phyloP scores from a whole-genome alignment of 2,797 vertebrate species.

The Mallotus villosus region DNA sequence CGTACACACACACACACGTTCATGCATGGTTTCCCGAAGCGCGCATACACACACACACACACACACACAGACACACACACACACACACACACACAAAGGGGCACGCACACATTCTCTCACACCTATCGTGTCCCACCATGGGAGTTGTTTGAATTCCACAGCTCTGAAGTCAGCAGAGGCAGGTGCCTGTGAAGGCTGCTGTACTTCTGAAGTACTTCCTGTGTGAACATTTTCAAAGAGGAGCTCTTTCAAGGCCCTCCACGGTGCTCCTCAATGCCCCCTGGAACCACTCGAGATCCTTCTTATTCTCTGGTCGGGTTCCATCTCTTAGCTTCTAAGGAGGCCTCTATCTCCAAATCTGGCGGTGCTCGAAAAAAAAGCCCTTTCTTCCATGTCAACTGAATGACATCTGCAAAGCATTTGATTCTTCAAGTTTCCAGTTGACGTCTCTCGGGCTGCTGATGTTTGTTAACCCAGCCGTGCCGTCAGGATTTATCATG shows the following conservation, averaged over 20 bases:
- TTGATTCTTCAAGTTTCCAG: too few relatives aligned
- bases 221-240: constrained; percentile 57
- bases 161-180: constrained; percentile 47
- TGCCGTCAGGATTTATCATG: background rate
- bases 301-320: background rate
- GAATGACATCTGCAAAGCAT: too few relatives aligned
- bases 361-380: background rate
- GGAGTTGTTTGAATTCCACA: background rate
- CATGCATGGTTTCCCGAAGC: too few relatives aligned
- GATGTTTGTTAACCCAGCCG: background rate
- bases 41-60: background rate
- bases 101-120: background rate
- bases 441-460: too few relatives aligned
- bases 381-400: background rate
- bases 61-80: constrained; percentile 10
- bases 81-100: constrained; percentile 17
- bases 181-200: constrained; percentile 38
- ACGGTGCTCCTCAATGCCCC: constrained; percentile 42
- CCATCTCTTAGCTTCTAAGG: background rate
- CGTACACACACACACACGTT: background rate
- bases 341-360: background rate
- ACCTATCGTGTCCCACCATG: background rate
- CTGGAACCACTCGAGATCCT: constrained; percentile 17
- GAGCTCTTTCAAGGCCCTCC: constrained; percentile 26
- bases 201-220: constrained; percentile 48